These are phyloP conservation scores for Ctena decussata DNA, from an alignment of 2,888 invertebrate genomes.

Conservation along the genomic window DNA sequence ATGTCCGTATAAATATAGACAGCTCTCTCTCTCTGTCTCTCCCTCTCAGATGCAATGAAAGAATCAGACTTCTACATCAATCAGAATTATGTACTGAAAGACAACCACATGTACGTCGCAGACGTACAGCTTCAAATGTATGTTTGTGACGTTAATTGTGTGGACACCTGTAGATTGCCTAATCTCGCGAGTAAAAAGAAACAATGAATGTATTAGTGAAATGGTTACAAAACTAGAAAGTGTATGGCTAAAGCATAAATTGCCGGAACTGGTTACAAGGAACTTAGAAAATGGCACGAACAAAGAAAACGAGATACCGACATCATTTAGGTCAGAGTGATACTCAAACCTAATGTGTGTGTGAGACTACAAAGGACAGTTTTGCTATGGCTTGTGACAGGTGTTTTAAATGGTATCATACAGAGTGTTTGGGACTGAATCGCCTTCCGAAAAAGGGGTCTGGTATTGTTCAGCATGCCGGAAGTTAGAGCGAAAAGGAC, in stretches of 20 bases:
- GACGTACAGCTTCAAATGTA: constrained; percentile 37
- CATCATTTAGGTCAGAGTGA: neutral
- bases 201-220: neutral
- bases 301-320: neutral
- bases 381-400: neutral
- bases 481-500: too few relatives aligned
- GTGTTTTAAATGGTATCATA: neutral
- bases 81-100: constrained; percentile 9
- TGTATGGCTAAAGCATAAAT: neutral
- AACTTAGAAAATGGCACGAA: neutral
- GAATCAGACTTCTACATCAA: constrained; percentile 26
- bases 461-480: neutral
- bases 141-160: neutral
- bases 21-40: neutral
- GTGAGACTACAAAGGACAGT: neutral
- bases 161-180: neutral
- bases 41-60: neutral
- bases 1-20: constrained; percentile 6
- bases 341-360: neutral
- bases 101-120: constrained; percentile 26
- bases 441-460: neutral
- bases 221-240: neutral
- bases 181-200: neutral
- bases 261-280: constrained; percentile 13
- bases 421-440: neutral